These are phyloP conservation scores for Chaetogeoica ovagalla DNA, from an alignment of 2,888 invertebrate species.

Conservation along the genomic window DNA sequence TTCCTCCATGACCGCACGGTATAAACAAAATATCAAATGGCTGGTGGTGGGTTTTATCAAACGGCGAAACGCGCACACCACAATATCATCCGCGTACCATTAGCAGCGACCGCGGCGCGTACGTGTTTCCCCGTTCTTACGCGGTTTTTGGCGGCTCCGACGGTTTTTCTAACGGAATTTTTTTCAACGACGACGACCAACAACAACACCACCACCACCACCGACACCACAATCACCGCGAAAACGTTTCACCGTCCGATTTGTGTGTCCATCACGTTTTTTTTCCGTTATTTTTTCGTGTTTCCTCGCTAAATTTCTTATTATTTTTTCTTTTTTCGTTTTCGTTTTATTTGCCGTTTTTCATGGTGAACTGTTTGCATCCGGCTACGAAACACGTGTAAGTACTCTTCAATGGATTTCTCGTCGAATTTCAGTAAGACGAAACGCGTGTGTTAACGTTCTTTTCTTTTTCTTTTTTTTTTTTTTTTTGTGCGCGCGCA, in stretches of 20 bases:
- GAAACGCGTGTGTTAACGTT: no score
- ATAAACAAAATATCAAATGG: slow-evolving; percentile 44
- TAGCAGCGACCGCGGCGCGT: not conserved
- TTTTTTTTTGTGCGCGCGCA: no score
- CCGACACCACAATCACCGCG: no score
- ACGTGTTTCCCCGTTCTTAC: not conserved
- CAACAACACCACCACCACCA: no score
- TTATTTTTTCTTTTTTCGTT: no score
- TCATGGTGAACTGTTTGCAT: not conserved
- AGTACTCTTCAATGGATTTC: not conserved
- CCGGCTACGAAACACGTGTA: not conserved
- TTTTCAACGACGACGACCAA: not conserved
- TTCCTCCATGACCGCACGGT: slow-evolving; percentile 28
- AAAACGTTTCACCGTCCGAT: not conserved
- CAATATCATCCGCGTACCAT: not conserved
- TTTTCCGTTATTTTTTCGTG: not conserved
- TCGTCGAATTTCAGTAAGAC: not conserved
- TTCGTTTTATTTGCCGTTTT: no score
- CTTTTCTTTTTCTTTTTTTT: no score
- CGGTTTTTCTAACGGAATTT: slow-evolving; percentile 42
- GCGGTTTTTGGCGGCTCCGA: slow-evolving; percentile 7
- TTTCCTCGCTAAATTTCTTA: no score
- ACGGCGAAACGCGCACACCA: not conserved
- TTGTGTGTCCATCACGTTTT: not conserved
- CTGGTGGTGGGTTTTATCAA: slow-evolving; percentile 40